These are phyloP conservation scores for Origma solitaria DNA, from an alignment of 2,113 vertebrate species.

Conservation along the genomic window DNA sequence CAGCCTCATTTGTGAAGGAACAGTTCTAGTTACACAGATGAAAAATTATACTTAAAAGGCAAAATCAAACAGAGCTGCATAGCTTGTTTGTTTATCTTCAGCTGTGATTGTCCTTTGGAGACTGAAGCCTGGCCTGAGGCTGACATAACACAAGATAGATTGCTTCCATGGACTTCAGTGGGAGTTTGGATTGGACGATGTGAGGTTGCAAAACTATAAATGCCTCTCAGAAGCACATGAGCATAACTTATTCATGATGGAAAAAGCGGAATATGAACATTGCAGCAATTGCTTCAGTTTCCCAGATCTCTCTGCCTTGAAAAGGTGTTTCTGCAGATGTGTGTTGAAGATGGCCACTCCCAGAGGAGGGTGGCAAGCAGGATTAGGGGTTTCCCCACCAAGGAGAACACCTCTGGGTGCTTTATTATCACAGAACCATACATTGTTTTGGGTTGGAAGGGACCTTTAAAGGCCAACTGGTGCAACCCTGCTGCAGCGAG, in stretches of 20 bases:
- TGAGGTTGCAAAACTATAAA: neutral
- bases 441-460: neutral
- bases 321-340: neutral
- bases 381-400: neutral
- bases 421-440: neutral
- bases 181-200: neutral
- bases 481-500: neutral
- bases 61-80: neutral
- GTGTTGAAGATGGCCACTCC: neutral
- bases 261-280: neutral
- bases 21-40: neutral
- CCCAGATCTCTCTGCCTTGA: neutral
- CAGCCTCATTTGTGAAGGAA: neutral
- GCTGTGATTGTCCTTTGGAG: slow-evolving; percentile 29
- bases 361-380: neutral
- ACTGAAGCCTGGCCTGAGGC: neutral
- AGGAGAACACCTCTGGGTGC: neutral
- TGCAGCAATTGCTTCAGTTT: accelerated
- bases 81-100: slow-evolving; percentile 45
- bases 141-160: neutral
- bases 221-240: neutral
- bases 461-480: neutral
- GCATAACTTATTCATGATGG: neutral
- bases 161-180: neutral
- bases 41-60: slow-evolving; percentile 40